Evolutionary conservation across 2,888 invertebrate genomes (phyloP).

Genomic region (Lypha dubia): DNA sequence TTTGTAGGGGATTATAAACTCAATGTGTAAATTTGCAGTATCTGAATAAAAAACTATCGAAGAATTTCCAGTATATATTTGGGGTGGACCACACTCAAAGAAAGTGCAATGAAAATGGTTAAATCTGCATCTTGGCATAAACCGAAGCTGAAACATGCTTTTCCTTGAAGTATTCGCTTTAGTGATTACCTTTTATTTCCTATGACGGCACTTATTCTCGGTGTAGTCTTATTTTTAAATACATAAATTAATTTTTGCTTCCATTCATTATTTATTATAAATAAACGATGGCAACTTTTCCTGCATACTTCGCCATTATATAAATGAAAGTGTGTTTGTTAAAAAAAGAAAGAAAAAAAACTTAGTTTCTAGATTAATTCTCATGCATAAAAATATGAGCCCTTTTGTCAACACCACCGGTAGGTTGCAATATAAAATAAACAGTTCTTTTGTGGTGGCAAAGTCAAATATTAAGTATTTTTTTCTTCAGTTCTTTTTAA

Average conservation of each 20-base stretch:
- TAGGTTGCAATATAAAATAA: conserved; percentile 46
- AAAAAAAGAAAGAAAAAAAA: conserved; percentile 16
- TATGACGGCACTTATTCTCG: neutral
- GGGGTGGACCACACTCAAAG: neutral
- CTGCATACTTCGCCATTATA: neutral
- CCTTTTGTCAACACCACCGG: conserved; percentile 66
- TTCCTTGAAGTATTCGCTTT: no score
- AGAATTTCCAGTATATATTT: neutral
- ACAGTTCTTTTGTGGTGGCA: conserved; percentile 32
- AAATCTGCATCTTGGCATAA: no score
- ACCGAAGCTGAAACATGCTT: no score
- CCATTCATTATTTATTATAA: conserved; percentile 6
- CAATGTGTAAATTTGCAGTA: conserved; percentile 53
- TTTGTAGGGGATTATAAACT: conserved; percentile 62
- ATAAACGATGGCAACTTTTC: conserved; percentile 12
- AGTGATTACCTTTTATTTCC: no score
- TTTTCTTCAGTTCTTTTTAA: neutral
- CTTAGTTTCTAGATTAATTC: neutral
- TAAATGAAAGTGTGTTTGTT: conserved; percentile 1
- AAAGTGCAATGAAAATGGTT: conserved; percentile 1
- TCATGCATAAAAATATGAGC: conserved; percentile 30
- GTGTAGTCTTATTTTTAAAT: conserved; percentile 22
- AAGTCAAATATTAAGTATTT: conserved; percentile 27
- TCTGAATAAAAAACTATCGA: conserved; percentile 33
- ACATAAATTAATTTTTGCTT: neutral